Base-by-base conservation (phyloP, 2,797 vertebrate genomes). In the Melanotaenia maccullochi region DNA sequence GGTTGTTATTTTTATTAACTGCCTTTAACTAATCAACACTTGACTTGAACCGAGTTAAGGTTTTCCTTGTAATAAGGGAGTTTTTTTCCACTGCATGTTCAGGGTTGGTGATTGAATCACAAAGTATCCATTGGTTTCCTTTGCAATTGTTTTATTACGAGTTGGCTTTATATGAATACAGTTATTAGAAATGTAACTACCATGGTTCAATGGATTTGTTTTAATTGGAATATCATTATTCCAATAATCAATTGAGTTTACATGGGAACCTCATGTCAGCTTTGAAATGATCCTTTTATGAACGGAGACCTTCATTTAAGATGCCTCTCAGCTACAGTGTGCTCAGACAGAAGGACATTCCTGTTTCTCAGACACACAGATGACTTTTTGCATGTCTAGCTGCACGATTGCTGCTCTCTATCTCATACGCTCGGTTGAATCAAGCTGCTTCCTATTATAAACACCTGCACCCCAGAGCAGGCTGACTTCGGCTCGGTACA, bases 281-380 rank as follows among this genome's bases (percentile, higher is more conserved):
- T 47, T 64, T 73, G 60, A 76, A 80, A 67, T 65, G 1, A 51
- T 24, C 63, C 66, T 75, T 82, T 62, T 56, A 75, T 73, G 57
- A 58, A 32, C 33, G 36, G 42, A 57, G 57, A 30, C 57, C 55
- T 52, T 85, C 30, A 35, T 57, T 82, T 80, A 24, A 44, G 59
- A 84, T 85, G 91, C 80, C 74, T 83, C 60, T 89, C 49, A 87
- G 83, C 82, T 83, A 81, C 85, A 77, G 49, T 87, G 77, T 87
- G 85, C 89, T 84, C 87, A 94, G 95, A 95, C 93, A 90, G 90
- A 94, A 75, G 88, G 85, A 89, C 93, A 96, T 96, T 96, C 93
- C 93, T 94, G 90, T 91, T 67, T 78, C 89, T 90, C 73, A 89
- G 88, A 92, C 85, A 83, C 82, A 85, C 87, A 75, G 79, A 84